phyloP scores from a whole-genome alignment of 2,888 invertebrate species.

The Corbicula japonica region DNA sequence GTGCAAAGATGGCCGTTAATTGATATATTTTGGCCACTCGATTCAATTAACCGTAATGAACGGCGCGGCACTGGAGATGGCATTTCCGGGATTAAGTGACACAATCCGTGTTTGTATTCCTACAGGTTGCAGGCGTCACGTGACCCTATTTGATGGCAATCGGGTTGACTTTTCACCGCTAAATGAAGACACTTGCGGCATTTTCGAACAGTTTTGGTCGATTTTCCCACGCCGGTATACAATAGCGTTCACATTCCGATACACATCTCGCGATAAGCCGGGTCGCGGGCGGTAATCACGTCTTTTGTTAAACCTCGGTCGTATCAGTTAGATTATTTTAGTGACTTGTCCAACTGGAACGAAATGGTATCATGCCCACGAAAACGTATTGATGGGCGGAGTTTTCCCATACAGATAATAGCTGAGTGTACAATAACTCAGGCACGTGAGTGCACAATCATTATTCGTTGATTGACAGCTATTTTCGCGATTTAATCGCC shows the following conservation, averaged over 20 bases:
- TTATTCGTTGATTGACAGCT: slow-evolving; percentile 75
- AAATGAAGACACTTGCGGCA: slow-evolving; percentile 62
- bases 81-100: slow-evolving; percentile 35
- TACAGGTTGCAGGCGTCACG: slow-evolving; percentile 50
- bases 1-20: background rate
- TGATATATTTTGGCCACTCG: slow-evolving; percentile 4
- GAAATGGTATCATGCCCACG: slow-evolving; percentile 51
- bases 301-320: slow-evolving; percentile 57
- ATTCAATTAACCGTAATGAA: slow-evolving; percentile 1
- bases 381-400: slow-evolving; percentile 70
- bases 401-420: slow-evolving; percentile 82
- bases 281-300: slow-evolving; percentile 61
- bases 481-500: slow-evolving; percentile 56
- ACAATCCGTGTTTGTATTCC: slow-evolving; percentile 38
- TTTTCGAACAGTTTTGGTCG: slow-evolving; percentile 60
- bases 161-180: slow-evolving; percentile 53
- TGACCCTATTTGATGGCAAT: slow-evolving; percentile 54
- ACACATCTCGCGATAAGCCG: slow-evolving; percentile 55
- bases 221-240: slow-evolving; percentile 67
- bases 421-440: slow-evolving; percentile 72
- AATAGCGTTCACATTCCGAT: slow-evolving; percentile 57
- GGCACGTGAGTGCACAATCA: slow-evolving; percentile 78
- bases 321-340: slow-evolving; percentile 67
- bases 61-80: slow-evolving; percentile 5
- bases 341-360: slow-evolving; percentile 60